Base-by-base conservation (phyloP, 2,113 vertebrate species). In the Tricholaema leucomelas region DNA sequence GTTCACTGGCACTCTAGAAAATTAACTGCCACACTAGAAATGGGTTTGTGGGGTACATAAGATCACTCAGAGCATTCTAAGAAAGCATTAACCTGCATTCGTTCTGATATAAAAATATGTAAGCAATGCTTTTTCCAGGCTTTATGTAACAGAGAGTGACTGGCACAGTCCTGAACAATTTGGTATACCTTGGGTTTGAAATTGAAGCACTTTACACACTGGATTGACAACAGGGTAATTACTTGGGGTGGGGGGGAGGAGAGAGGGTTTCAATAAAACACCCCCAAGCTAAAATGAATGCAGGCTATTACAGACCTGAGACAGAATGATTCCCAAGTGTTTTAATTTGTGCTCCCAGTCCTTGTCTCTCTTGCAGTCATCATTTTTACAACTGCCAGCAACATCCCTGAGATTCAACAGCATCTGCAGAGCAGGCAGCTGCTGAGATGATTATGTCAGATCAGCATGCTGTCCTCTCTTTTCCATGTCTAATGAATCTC, bases 301-400 rank as follows among this genome's bases (percentile, higher is more conserved):
- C 89, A 83, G 85, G 48, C 85, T 93, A 69, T 96, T 95, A 92
- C 42, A 75, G 81, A 92, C 81, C 75, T 85, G 87, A 92, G 73
- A 85, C 58, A 84, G 64, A 80, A 74, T 36, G 75, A 94, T 94
- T 93, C 95, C 92, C 94, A 83, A 93, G 91, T 92, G 89, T 91
- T 95, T 95, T 91, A 96, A 96, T 96, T 96, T 96, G 95, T 91
- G 93, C 69, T 89, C 94, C 85, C 44, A 88, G 40, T 94, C 65
- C 87, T 93, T 64, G 36, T 88, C 85, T 89, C 44, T 83, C 85
- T 85, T 64, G 69, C 72, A 93, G 89, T 83, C 79, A 75, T 92
- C 79, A 81, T 95, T 95, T 91, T 85, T 80, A 85, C 89, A 92
- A 89, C 46, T 87, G 74, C 76, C 76, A 87, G 89, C 72, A 92